Evolutionary conservation across 53 echinoderm and acorn worm species (phyloP).

Genomic region (Zoroaster sp.): DNA sequence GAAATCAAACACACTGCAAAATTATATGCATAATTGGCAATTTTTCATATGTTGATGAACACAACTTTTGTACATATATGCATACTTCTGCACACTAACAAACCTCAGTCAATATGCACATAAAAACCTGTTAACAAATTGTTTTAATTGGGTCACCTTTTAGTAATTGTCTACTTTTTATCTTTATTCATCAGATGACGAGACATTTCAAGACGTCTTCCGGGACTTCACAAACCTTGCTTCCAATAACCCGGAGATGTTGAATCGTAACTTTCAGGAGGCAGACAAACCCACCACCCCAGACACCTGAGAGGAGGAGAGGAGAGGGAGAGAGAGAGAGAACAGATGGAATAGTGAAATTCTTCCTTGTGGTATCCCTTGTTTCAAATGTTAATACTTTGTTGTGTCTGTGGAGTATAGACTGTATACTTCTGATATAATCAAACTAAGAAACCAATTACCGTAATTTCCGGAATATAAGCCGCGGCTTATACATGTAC

Average conservation of each 20-base stretch:
- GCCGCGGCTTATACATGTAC: too few relatives aligned
- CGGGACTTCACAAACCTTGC: constrained; percentile 96
- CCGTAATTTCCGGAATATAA: too few relatives aligned
- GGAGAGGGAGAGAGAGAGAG: not conserved
- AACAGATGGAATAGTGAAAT: not conserved
- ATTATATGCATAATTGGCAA: too few relatives aligned
- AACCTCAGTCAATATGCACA: too few relatives aligned
- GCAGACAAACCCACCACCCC: constrained; percentile 21
- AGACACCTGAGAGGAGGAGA: not conserved
- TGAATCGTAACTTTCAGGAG: constrained; percentile 74
- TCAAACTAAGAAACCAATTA: too few relatives aligned
- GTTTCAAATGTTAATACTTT: not conserved
- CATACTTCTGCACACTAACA: too few relatives aligned
- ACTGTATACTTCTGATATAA: too few relatives aligned
- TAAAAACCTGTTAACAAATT: not conserved
- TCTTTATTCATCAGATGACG: constrained; percentile 68
- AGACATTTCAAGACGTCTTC: constrained; percentile 99
- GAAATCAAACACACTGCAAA: too few relatives aligned
- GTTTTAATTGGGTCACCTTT: not conserved
- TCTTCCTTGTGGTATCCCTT: not conserved
- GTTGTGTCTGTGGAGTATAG: too few relatives aligned
- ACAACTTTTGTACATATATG: too few relatives aligned
- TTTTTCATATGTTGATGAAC: too few relatives aligned
- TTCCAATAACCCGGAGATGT: constrained; percentile 90
- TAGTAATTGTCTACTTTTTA: not conserved